Base-by-base conservation (phyloP, 2,113 vertebrate genomes). In the Chitala chitala region DNA sequence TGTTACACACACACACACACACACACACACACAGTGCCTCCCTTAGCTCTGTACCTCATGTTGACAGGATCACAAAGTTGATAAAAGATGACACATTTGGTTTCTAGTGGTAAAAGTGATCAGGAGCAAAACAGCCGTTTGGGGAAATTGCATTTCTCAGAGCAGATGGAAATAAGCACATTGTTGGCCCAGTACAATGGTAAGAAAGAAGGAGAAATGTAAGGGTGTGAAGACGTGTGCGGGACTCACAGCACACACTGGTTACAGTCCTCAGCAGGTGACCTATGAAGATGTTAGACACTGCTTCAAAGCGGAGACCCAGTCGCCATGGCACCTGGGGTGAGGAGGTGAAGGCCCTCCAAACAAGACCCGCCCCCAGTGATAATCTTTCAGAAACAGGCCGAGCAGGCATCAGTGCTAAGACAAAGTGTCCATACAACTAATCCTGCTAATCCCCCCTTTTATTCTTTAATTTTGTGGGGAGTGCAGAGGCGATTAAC, bases 371-470 rank as follows among this genome's bases (percentile, higher is more conserved):
- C 2, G 36, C 38, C 38, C 20, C 64, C 40, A 0, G 22, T 10
- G 22, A 22, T 66, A 46, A 66, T 66, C 64, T 66, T 66, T 26
- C 22, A 46, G 38, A 33, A 53, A 69, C 26, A 33, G 68, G 68
- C 26, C 29, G 8, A n/a, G 54, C n/a, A 15, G 5, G 68, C 33
- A 36, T 50, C 44, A 22, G 17, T 31, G 46, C 29, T 10, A 12
- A 31, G 55, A 63, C 26, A 9, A 44, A 6, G 13, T 33, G 44
- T 61, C 58, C 44, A 5, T 3, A 12, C 26, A 64, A 7, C 72
- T 63, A 51, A 69, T 69, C 68, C 68, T 33, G 68, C 48, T 69
- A 73, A 73, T 73, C 72, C 64, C 29, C n/a, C 8, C 20, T 26
- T 51, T 50, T 36, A 36, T 73, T 73, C 56, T 50, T 63, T 63